Percentiles rank a stretch among this genome's conserved stretches.
phyloP scores from a whole-genome alignment of 2,797 vertebrate species.

The Austrolebias charrua region DNA sequence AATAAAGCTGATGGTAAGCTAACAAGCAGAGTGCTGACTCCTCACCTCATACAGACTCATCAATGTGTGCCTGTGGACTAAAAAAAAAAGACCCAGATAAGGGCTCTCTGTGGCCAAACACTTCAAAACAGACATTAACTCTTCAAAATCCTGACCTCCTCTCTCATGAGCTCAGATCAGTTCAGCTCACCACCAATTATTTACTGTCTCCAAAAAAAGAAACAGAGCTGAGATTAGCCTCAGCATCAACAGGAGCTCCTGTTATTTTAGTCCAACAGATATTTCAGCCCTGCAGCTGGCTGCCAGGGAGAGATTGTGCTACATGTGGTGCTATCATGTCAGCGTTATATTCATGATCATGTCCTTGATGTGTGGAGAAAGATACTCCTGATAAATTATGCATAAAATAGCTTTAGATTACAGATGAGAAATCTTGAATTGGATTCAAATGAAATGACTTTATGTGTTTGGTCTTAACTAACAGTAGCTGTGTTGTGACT shows the following conservation, averaged over 20 bases:
- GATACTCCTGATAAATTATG: no score
- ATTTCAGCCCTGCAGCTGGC: slow-evolving; percentile 6
- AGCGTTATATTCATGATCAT: no score
- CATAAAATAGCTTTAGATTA: no score
- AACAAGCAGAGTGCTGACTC: slow-evolving; percentile 16
- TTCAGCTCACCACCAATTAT: slow-evolving; percentile 34
- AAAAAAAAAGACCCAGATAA: slow-evolving; percentile 36
- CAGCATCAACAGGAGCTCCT: slow-evolving; percentile 17
- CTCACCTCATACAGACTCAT: slow-evolving; percentile 43
- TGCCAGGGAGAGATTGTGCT: not conserved
- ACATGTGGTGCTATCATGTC: not conserved
- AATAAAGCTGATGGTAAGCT: slow-evolving; percentile 19
- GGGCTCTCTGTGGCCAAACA: slow-evolving; percentile 15
- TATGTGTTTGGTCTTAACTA: slow-evolving; percentile 26
- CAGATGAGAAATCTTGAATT: no score
- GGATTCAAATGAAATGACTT: not conserved
- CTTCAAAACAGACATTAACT: slow-evolving; percentile 27
- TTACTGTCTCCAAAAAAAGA: slow-evolving; percentile 31
- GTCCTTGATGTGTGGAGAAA: no score
- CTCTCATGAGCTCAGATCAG: not conserved
- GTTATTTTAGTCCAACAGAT: slow-evolving; percentile 13
- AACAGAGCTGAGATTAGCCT: slow-evolving; percentile 20
- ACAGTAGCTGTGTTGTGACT: slow-evolving; percentile 2
- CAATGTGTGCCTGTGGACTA: slow-evolving; percentile 20
- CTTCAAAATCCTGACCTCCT: slow-evolving; percentile 12